Evolutionary conservation across 2,888 invertebrate species (phyloP).

Genomic region (Caenorhabditis sp.): DNA sequence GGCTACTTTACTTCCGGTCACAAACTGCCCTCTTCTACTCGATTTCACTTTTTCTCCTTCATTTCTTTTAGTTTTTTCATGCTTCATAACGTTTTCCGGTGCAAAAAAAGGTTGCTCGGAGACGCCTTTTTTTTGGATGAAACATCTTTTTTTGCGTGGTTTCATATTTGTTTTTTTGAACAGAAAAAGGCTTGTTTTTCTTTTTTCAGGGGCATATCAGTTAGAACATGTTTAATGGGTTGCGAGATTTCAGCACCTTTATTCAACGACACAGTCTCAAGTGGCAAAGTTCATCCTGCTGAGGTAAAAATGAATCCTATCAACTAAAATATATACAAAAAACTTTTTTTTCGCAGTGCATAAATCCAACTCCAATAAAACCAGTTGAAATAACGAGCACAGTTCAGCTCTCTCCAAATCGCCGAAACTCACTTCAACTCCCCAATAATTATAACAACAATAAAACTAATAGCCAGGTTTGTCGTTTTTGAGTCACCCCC

Average conservation of each 20-base stretch:
- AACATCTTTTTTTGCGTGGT: not conserved
- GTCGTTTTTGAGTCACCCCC: no score
- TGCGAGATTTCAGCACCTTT: constrained; percentile 28
- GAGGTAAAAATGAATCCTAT: constrained; percentile 16
- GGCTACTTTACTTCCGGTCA: constrained; percentile 46
- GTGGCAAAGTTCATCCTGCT: constrained; percentile 31
- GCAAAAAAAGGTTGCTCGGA: constrained; percentile 1
- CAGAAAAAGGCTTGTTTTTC: not conserved
- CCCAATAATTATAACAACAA: not conserved
- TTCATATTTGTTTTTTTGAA: not conserved
- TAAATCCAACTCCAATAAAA: constrained; percentile 17
- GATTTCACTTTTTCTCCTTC: constrained; percentile 1
- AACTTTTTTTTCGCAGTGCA: constrained; percentile 9
- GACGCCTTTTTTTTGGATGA: not conserved
- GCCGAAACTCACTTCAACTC: not conserved
- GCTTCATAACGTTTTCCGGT: not conserved
- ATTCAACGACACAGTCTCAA: constrained; percentile 6
- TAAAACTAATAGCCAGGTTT: no score
- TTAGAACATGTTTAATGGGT: constrained; percentile 33
- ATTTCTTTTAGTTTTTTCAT: not conserved
- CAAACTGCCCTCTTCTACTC: not conserved
- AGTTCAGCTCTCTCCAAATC: constrained; percentile 8
- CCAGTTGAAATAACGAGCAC: constrained; percentile 19
- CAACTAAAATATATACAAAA: not conserved
- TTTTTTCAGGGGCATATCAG: not conserved